These are phyloP conservation scores for Nyctibius grandis DNA, from an alignment of 2,797 vertebrate species.

Conservation along the genomic window DNA sequence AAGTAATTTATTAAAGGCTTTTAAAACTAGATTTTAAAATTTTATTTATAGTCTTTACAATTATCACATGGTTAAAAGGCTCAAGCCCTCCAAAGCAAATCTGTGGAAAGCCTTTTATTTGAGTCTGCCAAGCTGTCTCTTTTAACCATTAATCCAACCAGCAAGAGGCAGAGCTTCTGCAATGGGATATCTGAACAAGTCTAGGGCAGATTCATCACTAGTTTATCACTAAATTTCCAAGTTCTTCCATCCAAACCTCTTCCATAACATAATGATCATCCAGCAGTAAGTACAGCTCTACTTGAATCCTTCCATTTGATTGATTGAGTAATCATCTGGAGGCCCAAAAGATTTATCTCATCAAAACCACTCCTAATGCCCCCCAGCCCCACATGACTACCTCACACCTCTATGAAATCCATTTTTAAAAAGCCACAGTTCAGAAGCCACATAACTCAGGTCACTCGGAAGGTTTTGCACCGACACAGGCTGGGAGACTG, in stretches of 20 bases:
- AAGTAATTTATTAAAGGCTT: constrained; percentile 2
- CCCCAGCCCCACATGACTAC: rapidly evolving
- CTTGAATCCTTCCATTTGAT: neutral
- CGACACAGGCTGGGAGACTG: neutral
- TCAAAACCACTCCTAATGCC: neutral
- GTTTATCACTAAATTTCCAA: neutral
- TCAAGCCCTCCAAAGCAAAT: neutral
- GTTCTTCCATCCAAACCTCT: neutral
- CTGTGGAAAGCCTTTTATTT: neutral
- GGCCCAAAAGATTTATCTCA: neutral
- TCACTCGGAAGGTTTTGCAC: neutral
- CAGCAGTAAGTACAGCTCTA: neutral
- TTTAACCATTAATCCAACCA: neutral
- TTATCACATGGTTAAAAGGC: constrained; percentile 1
- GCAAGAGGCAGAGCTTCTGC: neutral
- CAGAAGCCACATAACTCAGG: neutral
- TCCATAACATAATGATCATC: neutral
- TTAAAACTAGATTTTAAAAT: neutral
- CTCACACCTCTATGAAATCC: neutral
- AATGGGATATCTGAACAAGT: neutral
- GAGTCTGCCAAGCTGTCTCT: constrained; percentile 5
- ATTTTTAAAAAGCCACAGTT: rapidly evolving
- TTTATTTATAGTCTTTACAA: constrained; percentile 7
- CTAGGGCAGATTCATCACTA: neutral
- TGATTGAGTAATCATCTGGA: neutral